These are phyloP conservation scores for Meloidogyne floridensis DNA, from an alignment of 1,140 invertebrate species.

Conservation along the genomic window DNA sequence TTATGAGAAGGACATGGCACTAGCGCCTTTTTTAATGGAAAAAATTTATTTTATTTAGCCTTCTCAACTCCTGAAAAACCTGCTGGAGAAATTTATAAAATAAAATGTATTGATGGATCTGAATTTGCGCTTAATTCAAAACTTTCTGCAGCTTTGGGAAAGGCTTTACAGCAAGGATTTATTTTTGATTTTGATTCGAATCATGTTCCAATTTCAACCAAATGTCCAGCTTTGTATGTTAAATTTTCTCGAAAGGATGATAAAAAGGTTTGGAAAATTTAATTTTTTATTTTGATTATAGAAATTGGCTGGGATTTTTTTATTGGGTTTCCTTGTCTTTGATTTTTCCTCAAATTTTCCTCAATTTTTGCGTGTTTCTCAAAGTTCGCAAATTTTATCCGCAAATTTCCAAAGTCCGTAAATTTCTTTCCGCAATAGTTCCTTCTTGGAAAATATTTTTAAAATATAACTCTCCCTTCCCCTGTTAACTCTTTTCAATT, in stretches of 20 bases:
- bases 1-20: no score
- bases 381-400: no score
- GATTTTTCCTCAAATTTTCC: no score
- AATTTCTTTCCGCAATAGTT: no score
- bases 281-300: neutral
- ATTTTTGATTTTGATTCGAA: neutral
- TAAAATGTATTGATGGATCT: slow-evolving; percentile 19
- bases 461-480: neutral
- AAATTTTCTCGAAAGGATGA: neutral
- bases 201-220: slow-evolving; percentile 25
- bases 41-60: neutral
- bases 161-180: slow-evolving; percentile 11
- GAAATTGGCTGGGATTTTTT: no score
- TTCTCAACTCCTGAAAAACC: slow-evolving; percentile 5
- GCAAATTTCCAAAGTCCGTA: no score
- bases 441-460: no score
- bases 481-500: neutral
- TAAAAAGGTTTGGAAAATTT: slow-evolving; percentile 1
- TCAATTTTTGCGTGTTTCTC: no score
- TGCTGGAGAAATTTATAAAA: neutral
- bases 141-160: slow-evolving; percentile 3
- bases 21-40: no score
- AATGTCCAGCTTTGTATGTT: slow-evolving; percentile 2
- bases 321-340: no score
- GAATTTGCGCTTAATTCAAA: slow-evolving; percentile 10